Evolutionary conservation across 2,113 vertebrate species (phyloP).

Genomic region (Pampusana beccarii): DNA sequence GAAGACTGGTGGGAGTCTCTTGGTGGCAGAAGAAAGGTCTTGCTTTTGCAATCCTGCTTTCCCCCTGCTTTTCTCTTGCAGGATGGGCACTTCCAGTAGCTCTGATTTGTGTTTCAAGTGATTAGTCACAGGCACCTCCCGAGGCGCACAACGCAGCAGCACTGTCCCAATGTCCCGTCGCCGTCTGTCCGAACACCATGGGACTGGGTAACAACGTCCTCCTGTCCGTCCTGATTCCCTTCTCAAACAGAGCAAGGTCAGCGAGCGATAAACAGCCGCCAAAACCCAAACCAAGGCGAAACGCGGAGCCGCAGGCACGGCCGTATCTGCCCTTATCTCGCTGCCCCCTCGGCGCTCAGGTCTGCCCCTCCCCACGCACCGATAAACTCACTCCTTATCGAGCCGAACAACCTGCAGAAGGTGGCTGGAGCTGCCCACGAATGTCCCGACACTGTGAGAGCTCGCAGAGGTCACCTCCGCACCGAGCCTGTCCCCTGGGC

Average conservation of each 20-base stretch:
- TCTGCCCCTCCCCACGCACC: background rate
- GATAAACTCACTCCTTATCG: background rate
- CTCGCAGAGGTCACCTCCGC: background rate
- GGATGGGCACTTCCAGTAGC: background rate
- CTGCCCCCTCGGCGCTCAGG: background rate
- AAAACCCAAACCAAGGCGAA: background rate
- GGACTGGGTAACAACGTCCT: background rate
- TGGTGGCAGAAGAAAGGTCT: background rate
- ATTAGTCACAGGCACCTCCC: background rate
- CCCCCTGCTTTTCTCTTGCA: background rate
- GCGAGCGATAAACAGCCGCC: background rate
- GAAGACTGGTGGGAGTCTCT: background rate
- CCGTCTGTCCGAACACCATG: rapidly evolving
- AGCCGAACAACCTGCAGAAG: background rate
- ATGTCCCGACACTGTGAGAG: background rate
- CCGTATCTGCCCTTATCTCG: background rate
- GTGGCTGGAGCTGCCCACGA: background rate
- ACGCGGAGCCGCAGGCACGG: rapidly evolving
- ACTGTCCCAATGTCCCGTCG: background rate
- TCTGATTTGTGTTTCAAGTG: background rate
- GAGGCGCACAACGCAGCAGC: background rate
- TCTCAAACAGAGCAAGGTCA: background rate
- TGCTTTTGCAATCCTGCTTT: background rate
- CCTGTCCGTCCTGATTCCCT: background rate
- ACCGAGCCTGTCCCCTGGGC: background rate